Conservation (phyloP, 2,113 vertebrate genomes). For the Corvus moneduloides region DNA sequence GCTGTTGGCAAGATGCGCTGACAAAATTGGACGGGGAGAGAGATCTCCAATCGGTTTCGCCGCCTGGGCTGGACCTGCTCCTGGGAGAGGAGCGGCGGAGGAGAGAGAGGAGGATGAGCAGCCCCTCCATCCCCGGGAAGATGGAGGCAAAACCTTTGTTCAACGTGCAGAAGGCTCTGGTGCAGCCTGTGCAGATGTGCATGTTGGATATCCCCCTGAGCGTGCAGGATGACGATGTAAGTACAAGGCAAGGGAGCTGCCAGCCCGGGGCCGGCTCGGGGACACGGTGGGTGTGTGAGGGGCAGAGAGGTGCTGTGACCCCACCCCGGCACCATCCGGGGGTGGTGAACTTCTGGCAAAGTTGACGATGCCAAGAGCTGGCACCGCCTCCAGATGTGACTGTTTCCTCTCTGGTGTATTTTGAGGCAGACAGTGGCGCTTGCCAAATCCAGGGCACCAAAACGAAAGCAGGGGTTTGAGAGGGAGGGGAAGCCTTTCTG, state of each 20-base stretch:
- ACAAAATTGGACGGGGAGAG: not conserved
- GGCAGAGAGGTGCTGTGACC: not conserved
- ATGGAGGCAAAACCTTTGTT: constrained; percentile 85
- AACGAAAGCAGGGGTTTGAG: not conserved
- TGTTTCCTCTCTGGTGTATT: not conserved
- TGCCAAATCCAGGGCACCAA: constrained; percentile 16
- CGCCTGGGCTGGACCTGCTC: not conserved
- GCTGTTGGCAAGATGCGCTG: constrained; percentile 31
- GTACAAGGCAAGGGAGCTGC: not conserved
- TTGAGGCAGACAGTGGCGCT: not conserved
- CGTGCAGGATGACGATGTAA: constrained; percentile 85
- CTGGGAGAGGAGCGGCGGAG: not conserved
- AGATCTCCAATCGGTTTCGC: not conserved
- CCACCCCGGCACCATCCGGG: not conserved
- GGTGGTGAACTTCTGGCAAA: constrained; percentile 41
- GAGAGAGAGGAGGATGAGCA: not conserved
- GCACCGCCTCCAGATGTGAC: constrained; percentile 16
- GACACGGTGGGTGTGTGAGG: not conserved
- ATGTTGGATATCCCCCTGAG: constrained; percentile 85
- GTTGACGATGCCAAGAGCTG: not conserved
- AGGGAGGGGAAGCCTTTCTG: not conserved
- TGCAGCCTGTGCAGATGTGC: constrained; percentile 84
- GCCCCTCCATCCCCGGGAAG: constrained; percentile 46
- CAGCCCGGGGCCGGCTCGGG: not conserved
- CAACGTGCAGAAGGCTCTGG: constrained; percentile 85